Evolutionary conservation across 1,140 invertebrate genomes (phyloP).

Genomic region (Procambarus clarkii): DNA sequence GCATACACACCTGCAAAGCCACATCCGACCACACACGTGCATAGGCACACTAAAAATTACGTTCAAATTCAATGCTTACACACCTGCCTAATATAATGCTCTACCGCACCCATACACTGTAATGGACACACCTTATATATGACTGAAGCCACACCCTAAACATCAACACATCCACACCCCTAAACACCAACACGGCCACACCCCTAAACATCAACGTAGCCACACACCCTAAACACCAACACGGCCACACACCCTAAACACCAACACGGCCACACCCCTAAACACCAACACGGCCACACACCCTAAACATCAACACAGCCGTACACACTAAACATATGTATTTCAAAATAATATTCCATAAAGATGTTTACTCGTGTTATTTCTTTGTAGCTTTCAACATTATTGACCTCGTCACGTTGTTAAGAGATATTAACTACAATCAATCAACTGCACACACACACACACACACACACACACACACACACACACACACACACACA

Average conservation of each 20-base stretch:
- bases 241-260: neutral
- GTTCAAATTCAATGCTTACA: neutral
- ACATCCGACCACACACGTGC: neutral
- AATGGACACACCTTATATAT: neutral
- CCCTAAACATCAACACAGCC: neutral
- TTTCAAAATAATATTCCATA: too few species aligned
- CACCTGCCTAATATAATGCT: neutral
- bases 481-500: neutral
- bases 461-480: conserved; percentile 2
- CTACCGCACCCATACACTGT: neutral
- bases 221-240: neutral
- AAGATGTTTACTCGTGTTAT: too few species aligned
- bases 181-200: too few species aligned
- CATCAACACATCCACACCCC: neutral
- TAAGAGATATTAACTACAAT: neutral
- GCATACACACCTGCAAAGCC: neutral
- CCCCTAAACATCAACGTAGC: neutral
- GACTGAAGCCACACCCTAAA: neutral
- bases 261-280: neutral
- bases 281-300: neutral
- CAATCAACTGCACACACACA: neutral
- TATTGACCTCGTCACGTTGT: too few species aligned
- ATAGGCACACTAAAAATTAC: neutral
- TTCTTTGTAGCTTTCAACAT: too few species aligned
- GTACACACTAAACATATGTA: too few species aligned